These are phyloP conservation scores for Capromys pilorides DNA, from an alignment of 2,797 vertebrate species.

Conservation along the genomic window DNA sequence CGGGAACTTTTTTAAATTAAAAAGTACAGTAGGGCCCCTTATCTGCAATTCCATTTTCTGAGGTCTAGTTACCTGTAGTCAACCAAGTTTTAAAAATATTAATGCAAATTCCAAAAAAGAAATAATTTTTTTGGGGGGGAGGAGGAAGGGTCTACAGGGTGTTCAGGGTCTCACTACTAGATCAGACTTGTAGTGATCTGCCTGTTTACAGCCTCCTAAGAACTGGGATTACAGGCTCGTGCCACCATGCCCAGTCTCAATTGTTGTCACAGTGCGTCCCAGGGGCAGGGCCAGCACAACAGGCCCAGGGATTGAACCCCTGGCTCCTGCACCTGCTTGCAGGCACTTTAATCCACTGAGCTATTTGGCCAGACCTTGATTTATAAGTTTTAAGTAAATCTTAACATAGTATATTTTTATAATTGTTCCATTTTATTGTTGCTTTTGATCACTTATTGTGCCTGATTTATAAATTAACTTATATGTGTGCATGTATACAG, in stretches of 20 bases:
- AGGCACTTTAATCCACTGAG: no score
- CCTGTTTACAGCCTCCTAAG: no score
- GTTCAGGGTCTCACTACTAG: no score
- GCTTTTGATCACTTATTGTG: background rate
- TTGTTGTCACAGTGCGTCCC: no score
- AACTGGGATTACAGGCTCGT: no score
- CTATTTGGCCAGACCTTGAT: background rate
- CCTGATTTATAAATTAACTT: background rate
- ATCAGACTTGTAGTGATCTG: no score
- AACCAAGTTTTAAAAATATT: background rate
- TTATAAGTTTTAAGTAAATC: background rate
- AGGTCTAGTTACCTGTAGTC: background rate
- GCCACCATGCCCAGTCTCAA: no score
- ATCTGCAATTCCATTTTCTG: background rate
- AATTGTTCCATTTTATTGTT: background rate
- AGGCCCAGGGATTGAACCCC: no score
- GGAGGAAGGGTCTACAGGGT: no score
- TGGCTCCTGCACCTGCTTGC: no score
- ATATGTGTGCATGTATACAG: background rate
- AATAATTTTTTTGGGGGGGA: no score
- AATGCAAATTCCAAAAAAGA: background rate
- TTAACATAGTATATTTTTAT: background rate
- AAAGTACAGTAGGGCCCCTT: background rate
- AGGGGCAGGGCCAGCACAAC: no score
- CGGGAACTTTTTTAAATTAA: background rate